A percentile compares a stretch with the other conserved stretches of the same genome.
Conservation (phyloP, 37 sponge, comb jelly and placozoan genomes). For the Theonella swinhoei region DNA sequence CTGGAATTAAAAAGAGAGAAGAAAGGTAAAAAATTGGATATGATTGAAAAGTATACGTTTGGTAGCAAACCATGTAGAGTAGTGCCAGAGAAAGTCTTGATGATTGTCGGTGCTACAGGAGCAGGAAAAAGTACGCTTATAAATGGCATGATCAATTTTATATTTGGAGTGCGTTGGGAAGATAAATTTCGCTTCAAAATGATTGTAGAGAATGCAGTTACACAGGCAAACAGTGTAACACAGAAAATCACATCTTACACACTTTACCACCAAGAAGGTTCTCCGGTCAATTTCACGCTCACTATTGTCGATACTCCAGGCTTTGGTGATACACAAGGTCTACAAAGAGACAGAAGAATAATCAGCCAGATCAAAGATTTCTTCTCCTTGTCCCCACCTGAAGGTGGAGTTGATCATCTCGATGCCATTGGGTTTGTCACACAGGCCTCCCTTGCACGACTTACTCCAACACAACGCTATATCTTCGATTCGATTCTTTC, state of each 20-base stretch:
- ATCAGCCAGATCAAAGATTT: conserved; percentile 47
- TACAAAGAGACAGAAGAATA: conserved; percentile 51
- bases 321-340: conserved; percentile 74
- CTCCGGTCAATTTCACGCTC: conserved; percentile 31
- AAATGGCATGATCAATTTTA: conserved; percentile 74
- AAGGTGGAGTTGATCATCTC: conserved; percentile 56
- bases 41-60: no score
- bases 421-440: conserved; percentile 70
- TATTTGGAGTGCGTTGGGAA: conserved; percentile 75
- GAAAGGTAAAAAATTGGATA: no score
- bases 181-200: conserved; percentile 74
- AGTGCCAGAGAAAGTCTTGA: conserved; percentile 63
- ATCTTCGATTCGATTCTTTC: conserved; percentile 71
- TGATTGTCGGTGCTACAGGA: conserved; percentile 85
- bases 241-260: conserved; percentile 73
- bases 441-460: conserved; percentile 61
- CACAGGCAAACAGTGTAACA: conserved; percentile 61
- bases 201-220: conserved; percentile 17
- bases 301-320: conserved; percentile 84
- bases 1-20: no score
- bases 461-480: conserved; percentile 65
- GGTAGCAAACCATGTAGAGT: no score
- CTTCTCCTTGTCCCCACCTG: conserved; percentile 18
- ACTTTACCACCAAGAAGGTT: conserved; percentile 20
- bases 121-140: conserved; percentile 83